These are phyloP conservation scores for Cyanistes caeruleus DNA, from an alignment of 2,113 vertebrate species.

Conservation along the genomic window DNA sequence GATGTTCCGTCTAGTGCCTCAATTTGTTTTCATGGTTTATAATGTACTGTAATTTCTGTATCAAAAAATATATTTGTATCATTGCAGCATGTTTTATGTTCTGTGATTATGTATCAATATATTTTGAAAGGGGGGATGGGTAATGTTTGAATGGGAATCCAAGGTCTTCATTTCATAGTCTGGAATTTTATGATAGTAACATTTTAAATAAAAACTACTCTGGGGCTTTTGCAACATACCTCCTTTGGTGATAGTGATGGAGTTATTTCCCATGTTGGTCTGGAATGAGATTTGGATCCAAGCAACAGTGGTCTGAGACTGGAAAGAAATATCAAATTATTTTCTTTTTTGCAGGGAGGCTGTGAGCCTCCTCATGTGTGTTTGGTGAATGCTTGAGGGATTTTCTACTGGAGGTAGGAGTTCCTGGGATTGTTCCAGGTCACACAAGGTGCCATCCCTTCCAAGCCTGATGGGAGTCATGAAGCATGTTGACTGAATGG, in stretches of 20 bases:
- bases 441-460: background rate
- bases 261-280: background rate
- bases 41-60: slow-evolving; percentile 69
- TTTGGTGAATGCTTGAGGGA: background rate
- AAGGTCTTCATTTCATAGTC: slow-evolving; percentile 40
- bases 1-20: slow-evolving; percentile 72
- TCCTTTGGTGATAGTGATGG: background rate
- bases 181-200: slow-evolving; percentile 62
- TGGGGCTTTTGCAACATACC: slow-evolving; percentile 61
- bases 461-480: background rate
- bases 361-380: background rate
- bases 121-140: slow-evolving; percentile 1
- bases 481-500: background rate
- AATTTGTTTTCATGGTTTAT: slow-evolving; percentile 59
- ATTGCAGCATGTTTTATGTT: slow-evolving; percentile 73
- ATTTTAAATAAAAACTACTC: slow-evolving; percentile 66
- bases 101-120: slow-evolving; percentile 55
- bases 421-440: background rate
- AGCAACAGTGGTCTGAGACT: background rate
- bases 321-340: background rate
- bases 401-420: background rate
- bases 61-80: slow-evolving; percentile 72
- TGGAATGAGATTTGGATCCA: background rate
- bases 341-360: background rate
- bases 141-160: background rate